These are phyloP conservation scores for Nansenia antarctica DNA, from an alignment of 2,113 vertebrate species.

Conservation along the genomic window DNA sequence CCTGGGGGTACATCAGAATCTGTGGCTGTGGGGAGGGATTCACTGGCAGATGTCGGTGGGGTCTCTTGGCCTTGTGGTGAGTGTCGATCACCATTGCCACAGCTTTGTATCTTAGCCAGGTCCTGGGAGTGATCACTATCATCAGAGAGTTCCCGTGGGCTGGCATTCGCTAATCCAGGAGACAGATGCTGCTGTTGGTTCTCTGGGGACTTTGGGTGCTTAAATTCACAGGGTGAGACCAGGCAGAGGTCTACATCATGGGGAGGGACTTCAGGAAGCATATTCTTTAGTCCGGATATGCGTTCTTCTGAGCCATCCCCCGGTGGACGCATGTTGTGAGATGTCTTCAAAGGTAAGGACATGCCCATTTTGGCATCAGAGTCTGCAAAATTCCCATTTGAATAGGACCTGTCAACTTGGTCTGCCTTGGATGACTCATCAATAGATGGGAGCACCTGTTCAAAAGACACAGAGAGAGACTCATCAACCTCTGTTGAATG, in stretches of 20 bases:
- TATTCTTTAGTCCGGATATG: slow-evolving; percentile 19
- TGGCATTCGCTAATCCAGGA: slow-evolving; percentile 34
- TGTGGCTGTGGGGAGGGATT: slow-evolving; percentile 80
- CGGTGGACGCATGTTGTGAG: slow-evolving; percentile 54
- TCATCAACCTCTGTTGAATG: slow-evolving; percentile 90
- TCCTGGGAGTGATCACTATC: slow-evolving; percentile 81
- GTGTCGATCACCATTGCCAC: slow-evolving; percentile 21
- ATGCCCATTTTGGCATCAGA: slow-evolving; percentile 58
- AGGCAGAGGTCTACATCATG: slow-evolving; percentile 93
- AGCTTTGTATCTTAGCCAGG: slow-evolving; percentile 46
- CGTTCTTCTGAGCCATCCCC: slow-evolving; percentile 55
- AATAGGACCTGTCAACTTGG: slow-evolving; percentile 36
- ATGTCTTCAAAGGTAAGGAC: slow-evolving; percentile 76
- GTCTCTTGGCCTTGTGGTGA: slow-evolving; percentile 73
- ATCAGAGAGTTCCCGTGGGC: slow-evolving; percentile 66
- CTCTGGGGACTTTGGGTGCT: slow-evolving; percentile 78
- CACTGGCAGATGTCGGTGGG: slow-evolving; percentile 80
- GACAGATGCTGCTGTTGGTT: slow-evolving; percentile 54
- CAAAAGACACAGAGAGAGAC: slow-evolving; percentile 87
- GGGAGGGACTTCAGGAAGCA: slow-evolving; percentile 65
- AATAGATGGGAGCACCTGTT: slow-evolving; percentile 78
- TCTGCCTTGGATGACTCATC: slow-evolving; percentile 73
- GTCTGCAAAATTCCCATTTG: slow-evolving; percentile 55
- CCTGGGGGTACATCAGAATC: slow-evolving; percentile 79
- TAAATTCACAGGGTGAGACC: slow-evolving; percentile 93